These are phyloP conservation scores for Popillia japonica DNA, from an alignment of 1,140 invertebrate species.

Conservation along the genomic window DNA sequence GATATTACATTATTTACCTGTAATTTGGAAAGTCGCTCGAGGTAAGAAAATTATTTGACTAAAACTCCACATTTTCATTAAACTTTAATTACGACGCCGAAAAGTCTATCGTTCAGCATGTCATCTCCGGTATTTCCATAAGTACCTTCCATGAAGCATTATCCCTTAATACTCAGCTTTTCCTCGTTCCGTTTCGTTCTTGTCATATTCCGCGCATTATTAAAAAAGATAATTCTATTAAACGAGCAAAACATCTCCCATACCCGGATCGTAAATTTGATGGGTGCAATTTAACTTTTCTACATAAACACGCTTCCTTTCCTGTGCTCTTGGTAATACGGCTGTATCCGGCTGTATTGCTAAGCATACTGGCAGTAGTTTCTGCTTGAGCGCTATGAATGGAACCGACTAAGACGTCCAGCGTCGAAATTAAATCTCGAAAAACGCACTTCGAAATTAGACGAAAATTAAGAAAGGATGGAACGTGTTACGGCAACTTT, in stretches of 20 bases:
- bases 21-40: not conserved
- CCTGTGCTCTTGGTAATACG: not conserved
- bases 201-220: not conserved
- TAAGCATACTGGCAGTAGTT: not conserved
- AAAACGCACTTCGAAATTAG: not conserved
- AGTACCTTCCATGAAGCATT: not conserved
- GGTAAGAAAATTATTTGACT: not conserved
- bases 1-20: too few species aligned
- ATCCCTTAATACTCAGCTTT: not conserved
- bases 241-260: not conserved
- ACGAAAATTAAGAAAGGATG: not conserved
- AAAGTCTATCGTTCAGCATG: not conserved
- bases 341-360: not conserved
- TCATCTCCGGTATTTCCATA: not conserved
- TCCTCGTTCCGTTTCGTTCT: not conserved
- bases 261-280: not conserved
- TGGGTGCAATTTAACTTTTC: not conserved
- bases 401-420: not conserved
- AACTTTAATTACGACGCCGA: not conserved
- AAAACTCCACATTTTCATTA: not conserved
- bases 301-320: not conserved
- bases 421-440: not conserved
- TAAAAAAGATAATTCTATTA: slow-evolving; percentile 20
- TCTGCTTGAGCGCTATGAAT: not conserved
- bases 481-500: not conserved